These are phyloP conservation scores for Chaunax sp. DNA, from an alignment of 2,797 vertebrate species.

Conservation along the genomic window DNA sequence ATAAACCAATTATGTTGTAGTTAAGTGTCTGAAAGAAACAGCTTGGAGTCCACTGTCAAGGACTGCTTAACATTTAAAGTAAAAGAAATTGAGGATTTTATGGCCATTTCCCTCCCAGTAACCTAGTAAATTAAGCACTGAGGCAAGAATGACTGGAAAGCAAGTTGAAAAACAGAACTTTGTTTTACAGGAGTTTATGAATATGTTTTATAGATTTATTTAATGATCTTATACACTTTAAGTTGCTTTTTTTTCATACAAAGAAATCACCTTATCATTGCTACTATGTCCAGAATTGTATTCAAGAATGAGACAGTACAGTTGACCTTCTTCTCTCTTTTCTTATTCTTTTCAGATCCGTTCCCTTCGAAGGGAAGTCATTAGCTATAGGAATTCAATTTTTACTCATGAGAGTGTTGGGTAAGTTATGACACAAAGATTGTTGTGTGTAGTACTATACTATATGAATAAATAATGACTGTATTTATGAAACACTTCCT, in stretches of 20 bases:
- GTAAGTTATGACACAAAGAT: constrained; percentile 80
- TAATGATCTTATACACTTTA: background rate
- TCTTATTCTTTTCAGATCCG: constrained; percentile 81
- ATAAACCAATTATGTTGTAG: no score
- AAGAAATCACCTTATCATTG: background rate
- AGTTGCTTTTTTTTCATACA: background rate
- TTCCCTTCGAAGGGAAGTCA: constrained; percentile 92
- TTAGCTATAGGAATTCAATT: constrained; percentile 97
- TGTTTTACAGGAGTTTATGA: background rate
- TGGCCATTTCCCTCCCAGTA: background rate
- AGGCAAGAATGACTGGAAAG: background rate
- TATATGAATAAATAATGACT: background rate
- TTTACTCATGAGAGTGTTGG: constrained; percentile 92
- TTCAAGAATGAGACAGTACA: background rate
- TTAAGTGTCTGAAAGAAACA: no score
- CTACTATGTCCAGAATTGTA: background rate
- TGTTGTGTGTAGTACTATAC: background rate
- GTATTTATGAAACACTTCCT: background rate
- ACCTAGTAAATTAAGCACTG: constrained; percentile 8
- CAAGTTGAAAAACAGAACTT: background rate
- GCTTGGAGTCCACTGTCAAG: no score
- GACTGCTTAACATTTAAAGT: no score
- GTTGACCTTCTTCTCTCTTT: background rate
- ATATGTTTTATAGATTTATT: background rate
- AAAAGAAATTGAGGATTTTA: background rate